These are phyloP conservation scores for Moxostoma hubbsi DNA, from an alignment of 2,797 vertebrate genomes.

Conservation along the genomic window DNA sequence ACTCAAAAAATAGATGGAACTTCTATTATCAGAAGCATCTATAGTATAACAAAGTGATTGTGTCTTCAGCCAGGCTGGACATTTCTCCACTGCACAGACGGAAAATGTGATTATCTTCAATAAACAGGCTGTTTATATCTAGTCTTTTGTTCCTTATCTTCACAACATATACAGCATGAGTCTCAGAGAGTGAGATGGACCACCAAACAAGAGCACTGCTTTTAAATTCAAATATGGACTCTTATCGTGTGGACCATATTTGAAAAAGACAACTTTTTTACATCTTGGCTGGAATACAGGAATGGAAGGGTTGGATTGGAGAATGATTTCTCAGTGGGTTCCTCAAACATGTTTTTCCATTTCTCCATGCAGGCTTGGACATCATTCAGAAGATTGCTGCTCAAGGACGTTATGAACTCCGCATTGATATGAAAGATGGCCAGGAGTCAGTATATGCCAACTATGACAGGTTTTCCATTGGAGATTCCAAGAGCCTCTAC, in stretches of 20 bases:
- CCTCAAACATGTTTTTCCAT: neutral
- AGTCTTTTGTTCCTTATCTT: constrained; percentile 34
- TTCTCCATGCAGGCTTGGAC: constrained; percentile 85
- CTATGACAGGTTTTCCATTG: constrained; percentile 92
- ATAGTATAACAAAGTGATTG: constrained; percentile 37
- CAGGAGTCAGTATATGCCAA: constrained; percentile 89
- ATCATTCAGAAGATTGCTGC: constrained; percentile 91
- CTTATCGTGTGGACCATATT: constrained; percentile 45
- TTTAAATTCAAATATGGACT: constrained; percentile 30
- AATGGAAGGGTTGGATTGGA: neutral
- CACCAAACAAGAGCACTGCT: constrained; percentile 19
- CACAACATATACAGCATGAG: constrained; percentile 16
- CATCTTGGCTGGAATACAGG: neutral
- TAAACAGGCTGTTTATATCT: constrained; percentile 40
- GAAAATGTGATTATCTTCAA: constrained; percentile 48
- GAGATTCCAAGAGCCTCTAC: constrained; percentile 89
- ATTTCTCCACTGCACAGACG: constrained; percentile 31
- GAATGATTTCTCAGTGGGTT: neutral
- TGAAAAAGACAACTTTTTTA: constrained; percentile 21
- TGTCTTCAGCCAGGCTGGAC: constrained; percentile 51
- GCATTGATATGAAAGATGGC: constrained; percentile 93
- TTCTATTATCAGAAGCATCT: constrained; percentile 41
- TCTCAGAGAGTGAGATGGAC: constrained; percentile 12
- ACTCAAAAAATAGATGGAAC: constrained; percentile 53
- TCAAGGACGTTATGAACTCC: constrained; percentile 92